Conservation (phyloP, 2,113 vertebrate species). For the Promerops cafer region DNA sequence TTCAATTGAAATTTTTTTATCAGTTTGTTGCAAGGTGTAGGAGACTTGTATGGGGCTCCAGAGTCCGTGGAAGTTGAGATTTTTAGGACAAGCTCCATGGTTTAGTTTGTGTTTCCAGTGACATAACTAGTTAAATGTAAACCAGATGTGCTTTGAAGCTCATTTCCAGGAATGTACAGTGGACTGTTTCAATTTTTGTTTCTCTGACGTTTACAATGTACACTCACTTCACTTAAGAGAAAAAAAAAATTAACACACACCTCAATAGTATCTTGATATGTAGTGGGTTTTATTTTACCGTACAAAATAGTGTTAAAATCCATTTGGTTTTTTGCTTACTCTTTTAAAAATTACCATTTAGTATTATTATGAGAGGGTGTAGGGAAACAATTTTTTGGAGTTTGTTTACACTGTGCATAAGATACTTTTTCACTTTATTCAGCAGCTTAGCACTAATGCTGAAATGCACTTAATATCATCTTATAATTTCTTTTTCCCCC, state of each 20-base stretch:
- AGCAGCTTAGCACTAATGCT: neutral
- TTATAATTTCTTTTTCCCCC: neutral
- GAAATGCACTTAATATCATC: neutral
- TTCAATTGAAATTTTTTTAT: neutral
- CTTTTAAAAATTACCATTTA: neutral
- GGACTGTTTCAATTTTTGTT: constrained; percentile 59
- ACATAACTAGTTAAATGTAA: constrained; percentile 69
- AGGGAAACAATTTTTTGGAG: neutral
- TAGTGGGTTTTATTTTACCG: neutral
- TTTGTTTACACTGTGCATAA: neutral
- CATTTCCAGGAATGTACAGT: constrained; percentile 67
- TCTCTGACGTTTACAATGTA: constrained; percentile 49
- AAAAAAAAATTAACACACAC: neutral
- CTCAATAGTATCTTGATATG: neutral
- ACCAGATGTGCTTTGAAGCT: constrained; percentile 76
- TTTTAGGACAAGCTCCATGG: constrained; percentile 58
- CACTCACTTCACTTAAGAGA: constrained; percentile 18
- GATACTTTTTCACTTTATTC: neutral
- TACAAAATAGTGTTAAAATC: neutral
- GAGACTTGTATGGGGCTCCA: neutral
- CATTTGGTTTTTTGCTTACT: neutral
- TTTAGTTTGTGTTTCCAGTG: constrained; percentile 68
- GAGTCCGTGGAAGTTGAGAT: constrained; percentile 56
- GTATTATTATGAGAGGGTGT: neutral
- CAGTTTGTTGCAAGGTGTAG: neutral